Percentiles rank a stretch among this genome's conserved stretches.
Evolutionary conservation across 2,113 vertebrate genomes (phyloP).

Genomic region (Callaeas wilsoni): DNA sequence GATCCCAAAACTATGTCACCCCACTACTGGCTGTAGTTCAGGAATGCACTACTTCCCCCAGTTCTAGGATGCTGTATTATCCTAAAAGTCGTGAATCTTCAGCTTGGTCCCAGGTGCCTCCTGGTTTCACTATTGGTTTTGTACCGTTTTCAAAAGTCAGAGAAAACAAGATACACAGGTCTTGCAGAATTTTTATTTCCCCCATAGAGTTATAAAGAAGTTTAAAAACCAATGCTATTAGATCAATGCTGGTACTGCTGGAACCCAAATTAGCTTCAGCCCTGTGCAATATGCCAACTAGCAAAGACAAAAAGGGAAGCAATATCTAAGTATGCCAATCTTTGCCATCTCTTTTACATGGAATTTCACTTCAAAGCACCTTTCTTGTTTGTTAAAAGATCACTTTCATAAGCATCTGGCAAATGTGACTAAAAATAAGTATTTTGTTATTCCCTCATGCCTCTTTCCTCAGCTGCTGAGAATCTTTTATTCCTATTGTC

Average conservation of each 20-base stretch:
- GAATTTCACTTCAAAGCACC: neutral
- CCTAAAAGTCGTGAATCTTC: neutral
- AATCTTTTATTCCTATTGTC: neutral
- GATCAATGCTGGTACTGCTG: neutral
- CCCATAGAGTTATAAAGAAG: neutral
- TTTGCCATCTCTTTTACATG: neutral
- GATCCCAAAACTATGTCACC: neutral
- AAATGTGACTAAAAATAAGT: neutral
- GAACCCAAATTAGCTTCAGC: neutral
- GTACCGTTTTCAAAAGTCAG: neutral
- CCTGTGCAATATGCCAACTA: neutral
- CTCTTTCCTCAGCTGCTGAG: neutral
- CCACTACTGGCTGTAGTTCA: neutral
- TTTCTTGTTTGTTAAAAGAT: neutral
- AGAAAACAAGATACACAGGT: neutral
- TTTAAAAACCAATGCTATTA: neutral
- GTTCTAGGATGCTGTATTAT: neutral
- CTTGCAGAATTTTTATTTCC: neutral
- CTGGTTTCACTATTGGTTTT: neutral
- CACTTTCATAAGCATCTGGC: constrained; percentile 2
- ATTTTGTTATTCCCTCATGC: neutral
- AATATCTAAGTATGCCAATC: neutral
- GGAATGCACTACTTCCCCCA: neutral
- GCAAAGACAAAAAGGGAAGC: neutral
- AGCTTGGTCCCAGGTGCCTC: neutral